These are phyloP conservation scores for Lasioglossum lativentre DNA, from an alignment of 2,888 invertebrate genomes.

Conservation along the genomic window DNA sequence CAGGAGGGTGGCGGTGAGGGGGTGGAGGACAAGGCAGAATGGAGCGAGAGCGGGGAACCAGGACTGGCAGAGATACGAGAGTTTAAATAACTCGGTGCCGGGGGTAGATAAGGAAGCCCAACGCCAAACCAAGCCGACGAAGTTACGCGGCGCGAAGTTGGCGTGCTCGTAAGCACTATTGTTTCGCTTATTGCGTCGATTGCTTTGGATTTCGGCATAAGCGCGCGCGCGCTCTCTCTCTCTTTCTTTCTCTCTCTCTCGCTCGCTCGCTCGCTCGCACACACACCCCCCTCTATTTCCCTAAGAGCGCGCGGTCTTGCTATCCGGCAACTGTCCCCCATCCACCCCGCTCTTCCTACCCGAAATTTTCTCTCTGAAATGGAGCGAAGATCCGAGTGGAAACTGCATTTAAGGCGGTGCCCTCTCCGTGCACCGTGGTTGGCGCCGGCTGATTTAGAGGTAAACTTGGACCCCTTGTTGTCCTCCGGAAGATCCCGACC, in stretches of 20 bases:
- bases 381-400: constrained; percentile 56
- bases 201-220: constrained; percentile 76
- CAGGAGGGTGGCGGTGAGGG: neutral
- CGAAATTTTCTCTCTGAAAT: constrained; percentile 29
- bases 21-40: neutral
- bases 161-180: constrained; percentile 74
- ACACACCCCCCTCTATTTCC: constrained; percentile 1
- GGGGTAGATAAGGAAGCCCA: constrained; percentile 72
- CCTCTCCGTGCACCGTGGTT: constrained; percentile 48
- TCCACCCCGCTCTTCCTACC: constrained; percentile 34
- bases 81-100: constrained; percentile 76
- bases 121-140: constrained; percentile 60
- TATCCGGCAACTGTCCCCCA: constrained; percentile 27
- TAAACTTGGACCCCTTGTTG: constrained; percentile 48
- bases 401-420: constrained; percentile 69
- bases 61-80: constrained; percentile 72
- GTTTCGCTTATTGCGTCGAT: constrained; percentile 77
- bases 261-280: too few species aligned
- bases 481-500: constrained; percentile 18
- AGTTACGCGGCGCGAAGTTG: constrained; percentile 71
- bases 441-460: constrained; percentile 68
- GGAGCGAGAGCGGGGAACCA: neutral
- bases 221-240: constrained; percentile 46
- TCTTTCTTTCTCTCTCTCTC: too few species aligned
- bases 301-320: constrained; percentile 25